phyloP scores from a whole-genome alignment of 1,140 invertebrate species.

The Thalassaphorura encarpata region DNA sequence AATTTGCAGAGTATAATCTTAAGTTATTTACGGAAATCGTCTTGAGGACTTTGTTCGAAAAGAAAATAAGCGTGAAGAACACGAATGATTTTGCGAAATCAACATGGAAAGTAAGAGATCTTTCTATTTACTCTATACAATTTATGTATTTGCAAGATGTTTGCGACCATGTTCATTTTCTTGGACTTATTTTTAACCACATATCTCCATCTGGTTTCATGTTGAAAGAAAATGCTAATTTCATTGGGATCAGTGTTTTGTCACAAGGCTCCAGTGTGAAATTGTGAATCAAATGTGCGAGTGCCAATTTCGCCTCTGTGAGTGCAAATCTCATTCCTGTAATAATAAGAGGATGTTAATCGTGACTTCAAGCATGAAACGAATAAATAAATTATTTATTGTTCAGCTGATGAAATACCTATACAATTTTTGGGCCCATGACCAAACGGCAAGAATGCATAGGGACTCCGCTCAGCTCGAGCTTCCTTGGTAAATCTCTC shows the following conservation, averaged over 20 bases:
- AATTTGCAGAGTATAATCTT: too few relatives aligned
- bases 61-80: too few relatives aligned
- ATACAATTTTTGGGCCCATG: slow-evolving; percentile 44
- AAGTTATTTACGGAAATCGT: too few relatives aligned
- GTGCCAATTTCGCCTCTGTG: slow-evolving; percentile 7
- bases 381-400: background rate
- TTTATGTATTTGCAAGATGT: too few relatives aligned
- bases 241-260: slow-evolving; percentile 16
- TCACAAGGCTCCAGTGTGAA: slow-evolving; percentile 8
- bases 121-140: too few relatives aligned
- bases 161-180: too few relatives aligned
- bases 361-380: background rate
- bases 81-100: too few relatives aligned
- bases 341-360: background rate
- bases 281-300: slow-evolving; percentile 2
- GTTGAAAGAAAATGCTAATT: background rate
- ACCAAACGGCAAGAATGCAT: slow-evolving; percentile 45
- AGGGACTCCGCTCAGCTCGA: slow-evolving; percentile 39
- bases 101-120: too few relatives aligned
- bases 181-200: background rate
- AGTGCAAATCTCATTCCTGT: slow-evolving; percentile 19
- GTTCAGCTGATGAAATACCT: slow-evolving; percentile 39
- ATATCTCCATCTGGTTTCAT: slow-evolving; percentile 12
- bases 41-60: too few relatives aligned
- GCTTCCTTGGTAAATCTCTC: slow-evolving; percentile 42